phyloP scores from a whole-genome alignment of 2,113 vertebrate genomes.

The Boulengeromyrus knoepffleri region DNA sequence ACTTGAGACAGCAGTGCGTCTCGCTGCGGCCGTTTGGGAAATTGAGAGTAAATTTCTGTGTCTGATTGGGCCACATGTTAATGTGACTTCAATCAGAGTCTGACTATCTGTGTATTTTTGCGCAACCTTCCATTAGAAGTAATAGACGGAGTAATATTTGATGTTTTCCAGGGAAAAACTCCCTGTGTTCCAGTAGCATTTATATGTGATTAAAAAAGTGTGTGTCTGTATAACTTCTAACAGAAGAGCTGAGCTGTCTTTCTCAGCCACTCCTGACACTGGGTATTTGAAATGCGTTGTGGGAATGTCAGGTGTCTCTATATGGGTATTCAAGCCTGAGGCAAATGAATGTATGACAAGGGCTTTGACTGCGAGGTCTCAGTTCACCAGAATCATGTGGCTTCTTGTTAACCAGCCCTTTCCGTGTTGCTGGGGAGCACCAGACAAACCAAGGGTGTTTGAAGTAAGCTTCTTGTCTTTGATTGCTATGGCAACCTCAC shows the following conservation, averaged over 20 bases:
- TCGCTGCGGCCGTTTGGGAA: background rate
- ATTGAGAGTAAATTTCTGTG: background rate
- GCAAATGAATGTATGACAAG: background rate
- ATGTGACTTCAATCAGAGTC: background rate
- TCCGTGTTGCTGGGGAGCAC: background rate
- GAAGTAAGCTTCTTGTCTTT: constrained; percentile 25
- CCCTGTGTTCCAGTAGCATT: background rate
- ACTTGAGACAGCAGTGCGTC: background rate
- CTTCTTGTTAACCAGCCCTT: background rate
- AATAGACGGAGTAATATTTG: background rate
- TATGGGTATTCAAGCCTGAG: background rate
- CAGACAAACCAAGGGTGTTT: background rate
- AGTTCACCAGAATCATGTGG: no score
- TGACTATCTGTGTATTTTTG: background rate
- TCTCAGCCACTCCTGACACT: background rate
- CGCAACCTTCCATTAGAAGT: background rate
- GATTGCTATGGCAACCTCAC: constrained; percentile 30
- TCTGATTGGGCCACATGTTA: background rate
- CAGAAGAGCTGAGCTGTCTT: background rate
- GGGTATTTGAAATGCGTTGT: background rate
- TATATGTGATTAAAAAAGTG: background rate
- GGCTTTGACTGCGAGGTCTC: background rate
- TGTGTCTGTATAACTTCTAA: background rate
- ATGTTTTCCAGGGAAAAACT: background rate
- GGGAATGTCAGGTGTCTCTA: background rate